Conservation (phyloP, 2,113 vertebrate species). For the Cyanoliseus patagonus region DNA sequence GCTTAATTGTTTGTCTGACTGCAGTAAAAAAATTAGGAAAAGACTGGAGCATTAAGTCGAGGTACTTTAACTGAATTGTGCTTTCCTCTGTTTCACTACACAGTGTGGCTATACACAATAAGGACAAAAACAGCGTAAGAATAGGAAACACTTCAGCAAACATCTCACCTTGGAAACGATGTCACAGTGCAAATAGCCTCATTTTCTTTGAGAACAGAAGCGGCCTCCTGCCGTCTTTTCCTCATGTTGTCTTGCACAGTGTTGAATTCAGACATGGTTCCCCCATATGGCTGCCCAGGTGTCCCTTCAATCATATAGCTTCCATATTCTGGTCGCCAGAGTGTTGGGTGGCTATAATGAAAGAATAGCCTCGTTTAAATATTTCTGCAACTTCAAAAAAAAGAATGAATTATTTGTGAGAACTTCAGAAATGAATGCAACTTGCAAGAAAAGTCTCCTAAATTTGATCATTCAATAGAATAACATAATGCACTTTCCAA, state of each 20-base stretch:
- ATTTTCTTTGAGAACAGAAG: constrained; percentile 82
- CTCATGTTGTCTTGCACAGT: constrained; percentile 98
- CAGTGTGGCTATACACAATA: background rate
- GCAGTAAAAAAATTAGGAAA: background rate
- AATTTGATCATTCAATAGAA: background rate
- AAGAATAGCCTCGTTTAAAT: background rate
- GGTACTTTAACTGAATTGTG: background rate
- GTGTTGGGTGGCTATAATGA: constrained; percentile 88
- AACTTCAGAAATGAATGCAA: background rate
- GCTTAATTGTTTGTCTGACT: background rate
- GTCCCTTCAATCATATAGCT: constrained; percentile 99
- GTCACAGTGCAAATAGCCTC: constrained; percentile 92
- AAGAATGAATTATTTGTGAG: background rate
- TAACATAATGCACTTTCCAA: background rate
- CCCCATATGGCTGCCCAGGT: constrained; percentile 93
- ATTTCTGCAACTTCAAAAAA: background rate
- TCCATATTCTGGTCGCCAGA: constrained; percentile 97
- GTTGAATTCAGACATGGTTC: constrained; percentile 98
- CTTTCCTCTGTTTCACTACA: background rate
- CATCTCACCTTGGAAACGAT: constrained; percentile 89
- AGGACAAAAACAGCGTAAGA: background rate
- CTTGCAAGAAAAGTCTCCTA: background rate
- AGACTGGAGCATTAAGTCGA: rapidly evolving
- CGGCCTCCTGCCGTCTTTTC: constrained; percentile 89
- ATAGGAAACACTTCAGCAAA: background rate